Evolutionary conservation across 2,888 invertebrate genomes (phyloP), one percentile per base, ranked within the genome.

Genomic region (Eupithecia abbreviata): DNA sequence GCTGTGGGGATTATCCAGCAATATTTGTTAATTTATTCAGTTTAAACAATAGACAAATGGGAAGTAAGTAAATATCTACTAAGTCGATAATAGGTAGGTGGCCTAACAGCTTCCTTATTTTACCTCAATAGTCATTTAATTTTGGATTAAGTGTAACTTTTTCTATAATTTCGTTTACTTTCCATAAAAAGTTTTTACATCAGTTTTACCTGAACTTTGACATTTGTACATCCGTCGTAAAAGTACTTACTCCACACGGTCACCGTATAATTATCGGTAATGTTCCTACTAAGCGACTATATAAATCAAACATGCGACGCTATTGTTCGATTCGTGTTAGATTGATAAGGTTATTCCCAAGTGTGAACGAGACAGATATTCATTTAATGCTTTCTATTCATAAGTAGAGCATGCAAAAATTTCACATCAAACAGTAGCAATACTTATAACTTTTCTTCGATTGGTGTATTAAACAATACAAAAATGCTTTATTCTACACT

Each of bases 321-420:
- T 95, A 93, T 94, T 94, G 94, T 95, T 95, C 94, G 95, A 95
- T 93, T 94, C 93, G 91, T 90, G 93, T 92, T 93, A 93, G 93
- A 95, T 95, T 95, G 95, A 95, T 94, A 93, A 93, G 93, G 92
- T 92, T 92, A 92, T 92, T 90, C 93, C 90, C 90, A 88, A 93
- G 95, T 93, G 95, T 92, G 93, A 95, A 93, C 88, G 95, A 89
- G 95, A 94, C 88, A 91, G 94, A 92, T 91, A 93, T 90, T 85
- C 89, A 90, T 93, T 90, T 88, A 91, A 86, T 87, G 90, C 91
- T 92, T 93, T 90, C 93, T 91, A 88, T 90, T 93, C 90, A 88
- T 91, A 92, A 91, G 89, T 92, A 89, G 90, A 90, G 89, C 84
- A 89, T 75, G 88, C 84, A 74, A 89, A 88, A 86, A 80, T 83